Conservation (phyloP, 1,140 invertebrate genomes). For the Dendrolimus punctatus region DNA sequence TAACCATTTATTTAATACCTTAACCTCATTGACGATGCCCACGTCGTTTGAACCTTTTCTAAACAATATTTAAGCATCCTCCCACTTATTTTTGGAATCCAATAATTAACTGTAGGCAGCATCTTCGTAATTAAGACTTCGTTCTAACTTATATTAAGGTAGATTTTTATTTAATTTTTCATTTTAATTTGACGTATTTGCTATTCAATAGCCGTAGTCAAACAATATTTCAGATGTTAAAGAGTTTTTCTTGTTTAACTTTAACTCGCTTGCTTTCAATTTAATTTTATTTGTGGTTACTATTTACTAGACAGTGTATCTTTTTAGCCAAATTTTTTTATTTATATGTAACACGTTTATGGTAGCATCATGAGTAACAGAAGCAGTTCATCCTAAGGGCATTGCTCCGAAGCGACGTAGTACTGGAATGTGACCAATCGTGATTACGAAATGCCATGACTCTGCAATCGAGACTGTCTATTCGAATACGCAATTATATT, state of each 20-base stretch:
- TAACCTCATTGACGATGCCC: constrained; percentile 16
- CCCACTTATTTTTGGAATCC: constrained; percentile 4
- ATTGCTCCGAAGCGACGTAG: constrained; percentile 46
- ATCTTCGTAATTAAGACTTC: too few relatives aligned
- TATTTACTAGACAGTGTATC: too few relatives aligned
- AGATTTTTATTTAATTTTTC: too few relatives aligned
- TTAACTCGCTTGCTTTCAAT: too few relatives aligned
- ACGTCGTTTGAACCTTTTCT: constrained; percentile 6
- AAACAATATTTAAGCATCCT: constrained; percentile 5
- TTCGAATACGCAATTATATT: constrained; percentile 36
- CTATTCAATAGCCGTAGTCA: too few relatives aligned
- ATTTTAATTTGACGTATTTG: too few relatives aligned
- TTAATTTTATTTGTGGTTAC: too few relatives aligned
- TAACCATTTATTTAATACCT: constrained; percentile 15
- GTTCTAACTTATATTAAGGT: too few relatives aligned
- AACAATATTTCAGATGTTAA: too few relatives aligned
- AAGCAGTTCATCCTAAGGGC: constrained; percentile 51
- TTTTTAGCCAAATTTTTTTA: neutral
- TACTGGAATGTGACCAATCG: constrained; percentile 57
- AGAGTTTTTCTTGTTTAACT: too few relatives aligned
- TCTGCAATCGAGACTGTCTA: constrained; percentile 40
- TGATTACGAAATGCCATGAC: constrained; percentile 62
- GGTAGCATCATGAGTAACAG: constrained; percentile 41
- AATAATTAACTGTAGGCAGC: too few relatives aligned
- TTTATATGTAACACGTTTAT: constrained; percentile 13